phyloP scores from a whole-genome alignment of 2,113 vertebrate species.

The Petrocephalus zakoni region DNA sequence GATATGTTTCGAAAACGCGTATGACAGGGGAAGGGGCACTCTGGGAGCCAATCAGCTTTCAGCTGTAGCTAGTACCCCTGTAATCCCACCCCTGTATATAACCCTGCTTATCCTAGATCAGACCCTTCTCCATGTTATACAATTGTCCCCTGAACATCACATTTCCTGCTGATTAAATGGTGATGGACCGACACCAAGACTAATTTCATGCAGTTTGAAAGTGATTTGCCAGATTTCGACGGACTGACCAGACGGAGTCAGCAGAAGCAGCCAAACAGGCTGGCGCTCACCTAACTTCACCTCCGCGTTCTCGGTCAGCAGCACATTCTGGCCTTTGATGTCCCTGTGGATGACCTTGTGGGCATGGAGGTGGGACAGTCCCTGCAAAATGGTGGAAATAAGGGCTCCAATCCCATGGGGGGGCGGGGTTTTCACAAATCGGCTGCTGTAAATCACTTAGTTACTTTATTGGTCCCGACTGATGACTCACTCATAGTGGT shows the following conservation, averaged over 20 bases:
- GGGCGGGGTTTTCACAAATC: neutral
- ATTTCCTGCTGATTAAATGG: neutral
- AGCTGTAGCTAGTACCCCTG: neutral
- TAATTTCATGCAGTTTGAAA: neutral
- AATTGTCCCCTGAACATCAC: neutral
- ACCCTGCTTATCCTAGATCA: neutral
- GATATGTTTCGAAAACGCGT: neutral
- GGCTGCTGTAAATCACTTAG: neutral
- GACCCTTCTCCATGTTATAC: neutral
- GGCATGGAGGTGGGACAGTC: constrained; percentile 80
- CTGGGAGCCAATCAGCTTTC: neutral
- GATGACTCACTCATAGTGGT: neutral
- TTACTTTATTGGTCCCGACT: neutral
- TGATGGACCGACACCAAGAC: neutral
- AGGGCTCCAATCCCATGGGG: neutral
- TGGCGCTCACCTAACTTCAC: constrained; percentile 77
- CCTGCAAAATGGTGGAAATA: constrained; percentile 50
- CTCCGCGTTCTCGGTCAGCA: constrained; percentile 82
- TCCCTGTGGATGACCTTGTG: constrained; percentile 90
- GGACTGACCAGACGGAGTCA: neutral
- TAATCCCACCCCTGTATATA: neutral
- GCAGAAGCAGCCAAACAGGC: neutral
- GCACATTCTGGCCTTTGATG: constrained; percentile 89
- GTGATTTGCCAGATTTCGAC: neutral
- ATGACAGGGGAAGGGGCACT: neutral